A percentile compares a stretch with the other conserved stretches of the same genome.
phyloP scores from a whole-genome alignment of 2,113 vertebrate genomes.

The Boleophthalmus pectinirostris region DNA sequence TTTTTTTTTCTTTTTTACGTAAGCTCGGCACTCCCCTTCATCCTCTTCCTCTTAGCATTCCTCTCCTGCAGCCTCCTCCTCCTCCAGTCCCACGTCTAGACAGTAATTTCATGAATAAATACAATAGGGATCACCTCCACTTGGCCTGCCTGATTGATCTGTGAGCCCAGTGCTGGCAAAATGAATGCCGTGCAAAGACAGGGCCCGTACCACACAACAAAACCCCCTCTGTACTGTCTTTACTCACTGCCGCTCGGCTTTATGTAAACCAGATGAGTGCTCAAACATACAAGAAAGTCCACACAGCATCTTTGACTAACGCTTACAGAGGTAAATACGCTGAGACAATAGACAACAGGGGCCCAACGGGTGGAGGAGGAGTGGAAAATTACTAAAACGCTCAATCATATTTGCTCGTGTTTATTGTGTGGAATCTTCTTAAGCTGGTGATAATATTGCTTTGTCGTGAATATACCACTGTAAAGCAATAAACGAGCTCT shows the following conservation, averaged over 20 bases:
- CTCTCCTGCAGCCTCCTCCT: conserved; percentile 5
- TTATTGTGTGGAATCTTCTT: too few relatives aligned
- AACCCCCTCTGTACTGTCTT: not conserved
- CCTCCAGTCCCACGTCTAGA: conserved; percentile 31
- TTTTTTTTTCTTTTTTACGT: not conserved
- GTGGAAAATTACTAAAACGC: not conserved
- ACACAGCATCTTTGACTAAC: not conserved
- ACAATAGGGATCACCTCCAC: conserved; percentile 41
- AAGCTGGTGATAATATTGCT: too few relatives aligned
- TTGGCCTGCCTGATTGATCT: conserved; percentile 42
- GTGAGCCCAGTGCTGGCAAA: conserved; percentile 36
- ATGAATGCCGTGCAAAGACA: conserved; percentile 34
- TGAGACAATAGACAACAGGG: not conserved
- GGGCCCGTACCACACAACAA: conserved; percentile 35
- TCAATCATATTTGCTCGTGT: too few relatives aligned
- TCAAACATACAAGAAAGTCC: not conserved
- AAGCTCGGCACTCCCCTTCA: not conserved
- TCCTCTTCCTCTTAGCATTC: conserved; percentile 40
- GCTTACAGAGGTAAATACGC: conserved; percentile 2
- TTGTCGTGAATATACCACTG: too few relatives aligned
- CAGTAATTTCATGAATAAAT: conserved; percentile 57
- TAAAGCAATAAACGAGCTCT: too few relatives aligned
- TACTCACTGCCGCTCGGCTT: conserved; percentile 31
- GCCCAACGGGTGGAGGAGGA: conserved; percentile 1
- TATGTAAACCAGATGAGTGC: conserved; percentile 41